These are phyloP conservation scores for Punctoribates punctum DNA, from an alignment of 2,888 invertebrate genomes.

Conservation along the genomic window DNA sequence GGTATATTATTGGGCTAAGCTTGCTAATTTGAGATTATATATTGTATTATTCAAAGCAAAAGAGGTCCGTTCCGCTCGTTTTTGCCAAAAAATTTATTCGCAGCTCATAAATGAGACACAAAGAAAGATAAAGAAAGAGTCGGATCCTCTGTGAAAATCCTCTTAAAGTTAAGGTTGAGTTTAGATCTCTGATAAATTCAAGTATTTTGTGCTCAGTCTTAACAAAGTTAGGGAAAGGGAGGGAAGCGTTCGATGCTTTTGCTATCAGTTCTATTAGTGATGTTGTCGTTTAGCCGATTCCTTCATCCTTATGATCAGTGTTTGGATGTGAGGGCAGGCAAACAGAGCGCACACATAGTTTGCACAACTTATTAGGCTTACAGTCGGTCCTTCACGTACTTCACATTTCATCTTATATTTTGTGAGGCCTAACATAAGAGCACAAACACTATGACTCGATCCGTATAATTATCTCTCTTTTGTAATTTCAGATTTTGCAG, in stretches of 20 bases:
- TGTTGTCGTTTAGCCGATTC: slow-evolving; percentile 9
- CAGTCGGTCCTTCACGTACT: slow-evolving; percentile 21
- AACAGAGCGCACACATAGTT: slow-evolving; percentile 16
- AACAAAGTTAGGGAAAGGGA: slow-evolving; percentile 6
- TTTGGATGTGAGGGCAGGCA: slow-evolving; percentile 27
- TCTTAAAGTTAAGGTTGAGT: slow-evolving; percentile 17
- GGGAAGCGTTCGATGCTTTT: neutral
- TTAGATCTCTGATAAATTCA: slow-evolving; percentile 21
- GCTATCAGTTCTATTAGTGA: neutral
- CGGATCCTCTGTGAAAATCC: slow-evolving; percentile 1
- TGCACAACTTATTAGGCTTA: slow-evolving; percentile 37
- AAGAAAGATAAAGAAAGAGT: neutral
- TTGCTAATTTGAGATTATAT: neutral
- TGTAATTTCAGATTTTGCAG: slow-evolving; percentile 20
- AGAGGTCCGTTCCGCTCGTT: neutral
- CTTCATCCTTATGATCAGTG: slow-evolving; percentile 1
- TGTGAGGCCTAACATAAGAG: slow-evolving; percentile 2
- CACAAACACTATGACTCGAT: slow-evolving; percentile 5
- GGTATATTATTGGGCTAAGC: no score
- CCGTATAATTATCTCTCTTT: slow-evolving; percentile 26
- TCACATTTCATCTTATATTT: slow-evolving; percentile 29
- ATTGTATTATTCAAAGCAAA: neutral
- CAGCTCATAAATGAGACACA: neutral
- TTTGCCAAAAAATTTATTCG: no score
- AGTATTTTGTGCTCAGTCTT: neutral